Percentiles rank a stretch among this genome's conserved stretches.
These are phyloP conservation scores for Cheilosia vulpina DNA, from an alignment of 2,888 invertebrate genomes.

Conservation along the genomic window DNA sequence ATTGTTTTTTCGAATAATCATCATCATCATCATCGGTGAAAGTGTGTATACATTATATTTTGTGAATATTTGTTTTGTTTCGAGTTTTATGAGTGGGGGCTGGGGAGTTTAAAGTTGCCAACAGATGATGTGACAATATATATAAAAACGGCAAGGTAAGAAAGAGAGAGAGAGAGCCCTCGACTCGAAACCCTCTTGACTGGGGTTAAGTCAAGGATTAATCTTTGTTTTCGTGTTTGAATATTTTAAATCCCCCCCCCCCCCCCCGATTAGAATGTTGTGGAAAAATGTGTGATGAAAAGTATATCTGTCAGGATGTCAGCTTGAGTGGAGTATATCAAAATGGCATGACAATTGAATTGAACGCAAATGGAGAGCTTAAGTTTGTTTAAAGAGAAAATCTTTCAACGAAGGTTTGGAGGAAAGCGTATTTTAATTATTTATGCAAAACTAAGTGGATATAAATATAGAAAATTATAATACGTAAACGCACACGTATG, in stretches of 20 bases:
- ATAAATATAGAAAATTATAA: too few species aligned
- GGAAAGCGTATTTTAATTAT: background rate
- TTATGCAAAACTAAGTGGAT: too few species aligned
- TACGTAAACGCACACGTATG: too few species aligned
- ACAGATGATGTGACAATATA: slow-evolving; percentile 56
- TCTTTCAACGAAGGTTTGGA: background rate
- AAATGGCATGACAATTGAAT: slow-evolving; percentile 1
- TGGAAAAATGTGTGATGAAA: slow-evolving; percentile 22
- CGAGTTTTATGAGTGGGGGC: slow-evolving; percentile 28
- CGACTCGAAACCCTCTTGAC: slow-evolving; percentile 40
- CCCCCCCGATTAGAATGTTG: slow-evolving; percentile 1
- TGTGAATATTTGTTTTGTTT: slow-evolving; percentile 52
- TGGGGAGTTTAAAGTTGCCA: slow-evolving; percentile 1
- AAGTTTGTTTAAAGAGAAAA: background rate
- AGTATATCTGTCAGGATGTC: slow-evolving; percentile 41
- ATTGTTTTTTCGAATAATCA: slow-evolving; percentile 40
- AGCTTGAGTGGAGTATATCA: slow-evolving; percentile 18
- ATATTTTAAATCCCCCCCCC: background rate
- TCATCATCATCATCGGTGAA: slow-evolving; percentile 31
- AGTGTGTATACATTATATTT: slow-evolving; percentile 14
- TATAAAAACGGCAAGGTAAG: slow-evolving; percentile 28
- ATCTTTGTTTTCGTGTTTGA: slow-evolving; percentile 33
- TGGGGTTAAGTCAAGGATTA: slow-evolving; percentile 63
- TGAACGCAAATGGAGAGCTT: background rate
- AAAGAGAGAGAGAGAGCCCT: slow-evolving; percentile 20